These are phyloP conservation scores for Girardinus metallicus DNA, from an alignment of 2,797 vertebrate species.

Conservation along the genomic window DNA sequence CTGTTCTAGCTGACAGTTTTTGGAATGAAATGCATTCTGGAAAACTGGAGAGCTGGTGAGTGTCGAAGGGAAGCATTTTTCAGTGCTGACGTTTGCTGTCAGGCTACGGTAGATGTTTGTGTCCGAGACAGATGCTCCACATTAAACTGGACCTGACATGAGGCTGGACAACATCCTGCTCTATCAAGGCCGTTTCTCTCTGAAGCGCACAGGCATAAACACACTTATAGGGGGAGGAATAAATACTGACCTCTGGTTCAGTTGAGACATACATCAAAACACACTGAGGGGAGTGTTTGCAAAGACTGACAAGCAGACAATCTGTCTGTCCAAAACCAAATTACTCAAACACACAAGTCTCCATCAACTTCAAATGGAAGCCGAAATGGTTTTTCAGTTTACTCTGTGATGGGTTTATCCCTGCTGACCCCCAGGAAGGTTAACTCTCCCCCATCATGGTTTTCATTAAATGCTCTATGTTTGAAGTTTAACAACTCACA, in stretches of 20 bases:
- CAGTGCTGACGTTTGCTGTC: slow-evolving; percentile 21
- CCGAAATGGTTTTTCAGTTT: slow-evolving; percentile 32
- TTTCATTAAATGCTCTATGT: slow-evolving; percentile 27
- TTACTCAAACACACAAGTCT: slow-evolving; percentile 9
- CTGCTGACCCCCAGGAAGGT: slow-evolving; percentile 23
- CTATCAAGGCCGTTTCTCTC: slow-evolving; percentile 15
- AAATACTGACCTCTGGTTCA: slow-evolving; percentile 40
- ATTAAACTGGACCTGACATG: slow-evolving; percentile 54
- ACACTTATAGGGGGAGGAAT: slow-evolving; percentile 16
- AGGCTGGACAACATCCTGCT: slow-evolving; percentile 34
- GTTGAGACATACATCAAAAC: slow-evolving; percentile 17
- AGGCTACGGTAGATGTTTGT: slow-evolving; percentile 45
- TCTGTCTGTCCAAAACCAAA: slow-evolving; percentile 24
- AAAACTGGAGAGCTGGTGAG: background rate
- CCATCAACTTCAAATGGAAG: slow-evolving; percentile 25
- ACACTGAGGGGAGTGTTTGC: background rate
- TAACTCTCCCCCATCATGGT: slow-evolving; percentile 13
- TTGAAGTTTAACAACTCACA: slow-evolving; percentile 26
- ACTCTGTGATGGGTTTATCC: slow-evolving; percentile 37
- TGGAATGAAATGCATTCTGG: slow-evolving; percentile 36
- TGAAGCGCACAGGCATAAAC: slow-evolving; percentile 35
- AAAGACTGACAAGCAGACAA: slow-evolving; percentile 32
- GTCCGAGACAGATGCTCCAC: slow-evolving; percentile 60
- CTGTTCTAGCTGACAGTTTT: slow-evolving; percentile 41
- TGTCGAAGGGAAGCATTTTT: slow-evolving; percentile 19